These are phyloP conservation scores for Apamea epomidion DNA, from an alignment of 2,888 invertebrate species.

Conservation along the genomic window DNA sequence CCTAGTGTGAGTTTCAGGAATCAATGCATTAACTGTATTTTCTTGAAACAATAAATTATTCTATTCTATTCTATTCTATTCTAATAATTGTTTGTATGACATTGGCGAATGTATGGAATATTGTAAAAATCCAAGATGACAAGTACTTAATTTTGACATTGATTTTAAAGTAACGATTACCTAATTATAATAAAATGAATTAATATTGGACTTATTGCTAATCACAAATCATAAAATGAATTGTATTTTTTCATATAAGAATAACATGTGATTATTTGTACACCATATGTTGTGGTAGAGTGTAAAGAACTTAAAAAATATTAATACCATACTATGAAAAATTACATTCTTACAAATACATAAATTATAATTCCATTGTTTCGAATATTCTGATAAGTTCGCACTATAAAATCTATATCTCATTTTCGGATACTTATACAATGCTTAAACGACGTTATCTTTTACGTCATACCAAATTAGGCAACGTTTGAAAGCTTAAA, in stretches of 20 bases:
- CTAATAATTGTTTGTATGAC: neutral
- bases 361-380: neutral
- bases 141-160: neutral
- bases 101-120: neutral
- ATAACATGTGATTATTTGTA: neutral
- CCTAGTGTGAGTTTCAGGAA: too few species aligned
- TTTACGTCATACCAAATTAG: slow-evolving; percentile 5
- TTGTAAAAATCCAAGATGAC: neutral
- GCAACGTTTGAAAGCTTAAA: neutral
- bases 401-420: neutral
- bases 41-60: too few species aligned
- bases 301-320: neutral
- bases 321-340: neutral
- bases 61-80: too few species aligned
- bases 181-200: neutral
- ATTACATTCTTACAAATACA: neutral
- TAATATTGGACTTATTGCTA: neutral
- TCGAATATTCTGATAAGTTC: slow-evolving; percentile 13
- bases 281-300: neutral
- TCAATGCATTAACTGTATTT: too few species aligned
- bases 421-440: neutral
- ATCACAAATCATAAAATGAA: neutral
- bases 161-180: neutral
- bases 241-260: neutral
- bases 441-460: neutral